Conservation (phyloP, 2,113 vertebrate species). For the Prolemur simus region DNA sequence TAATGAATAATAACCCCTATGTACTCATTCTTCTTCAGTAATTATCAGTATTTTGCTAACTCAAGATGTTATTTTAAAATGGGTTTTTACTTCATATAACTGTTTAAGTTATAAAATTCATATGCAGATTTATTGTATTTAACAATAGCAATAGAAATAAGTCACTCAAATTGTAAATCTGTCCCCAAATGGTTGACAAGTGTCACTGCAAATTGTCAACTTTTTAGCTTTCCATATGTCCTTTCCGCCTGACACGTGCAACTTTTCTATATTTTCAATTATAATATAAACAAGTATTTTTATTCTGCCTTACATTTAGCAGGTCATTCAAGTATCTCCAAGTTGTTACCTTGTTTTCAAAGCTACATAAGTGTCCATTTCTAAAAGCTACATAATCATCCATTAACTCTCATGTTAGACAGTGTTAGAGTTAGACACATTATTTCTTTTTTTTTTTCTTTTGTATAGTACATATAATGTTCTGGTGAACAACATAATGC, state of each 20-base stretch:
- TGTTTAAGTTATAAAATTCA: background rate
- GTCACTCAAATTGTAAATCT: background rate
- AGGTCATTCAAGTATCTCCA: background rate
- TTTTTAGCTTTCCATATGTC: background rate
- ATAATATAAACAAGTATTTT: background rate
- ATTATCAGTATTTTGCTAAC: background rate
- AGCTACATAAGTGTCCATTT: background rate
- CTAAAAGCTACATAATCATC: background rate
- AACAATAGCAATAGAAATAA: background rate
- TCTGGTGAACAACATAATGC: background rate
- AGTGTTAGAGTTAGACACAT: background rate
- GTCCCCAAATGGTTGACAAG: background rate
- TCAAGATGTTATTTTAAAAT: background rate
- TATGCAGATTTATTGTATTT: background rate
- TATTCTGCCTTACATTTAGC: background rate
- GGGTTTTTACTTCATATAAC: background rate
- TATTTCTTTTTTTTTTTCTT: background rate
- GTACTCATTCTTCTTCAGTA: background rate
- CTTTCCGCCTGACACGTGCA: background rate
- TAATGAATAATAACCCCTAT: background rate
- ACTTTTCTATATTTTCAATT: background rate
- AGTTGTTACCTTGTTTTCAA: background rate
- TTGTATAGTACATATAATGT: background rate
- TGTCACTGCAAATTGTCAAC: background rate
- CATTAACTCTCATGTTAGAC: background rate